Base-by-base conservation (phyloP, 2,113 vertebrate genomes). In the Danio rerio region DNA sequence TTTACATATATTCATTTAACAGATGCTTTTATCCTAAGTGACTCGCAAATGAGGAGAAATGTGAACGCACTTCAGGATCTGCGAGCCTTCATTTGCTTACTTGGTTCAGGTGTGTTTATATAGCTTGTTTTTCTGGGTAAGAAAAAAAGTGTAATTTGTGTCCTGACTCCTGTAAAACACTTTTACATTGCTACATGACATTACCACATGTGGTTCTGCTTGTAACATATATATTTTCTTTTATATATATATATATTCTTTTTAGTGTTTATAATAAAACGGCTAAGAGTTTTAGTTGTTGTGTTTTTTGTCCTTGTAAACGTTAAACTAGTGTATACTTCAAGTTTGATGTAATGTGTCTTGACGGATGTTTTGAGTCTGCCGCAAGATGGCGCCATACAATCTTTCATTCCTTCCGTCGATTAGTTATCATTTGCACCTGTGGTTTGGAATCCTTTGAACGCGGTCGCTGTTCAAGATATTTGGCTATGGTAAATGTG, bases 311-410 rank as follows among this genome's bases (percentile, higher is more conserved):
- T 45, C n/a, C n/a, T 58, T 58, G 9, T 42, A 56, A 0, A 6
- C 18, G 15, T 7, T 53, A 7, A 5, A 45, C 15, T n/a, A 68
- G 42, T 18, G 42, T 8, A 45, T 43, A n/a, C 62, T 65, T 42
- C 31, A 3, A 31, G 31, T 31, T 1, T 31, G 31, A 31, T 2
- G 31, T 31, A 31, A 31, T 31, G 3, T 31, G 31, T 31, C 3
- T 31, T 52, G 7, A 11, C 5, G 5, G 8, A 11, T 15, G 5
- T 15, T 31, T 13, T 40, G 8, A 9, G 20, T 63, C 15, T 11
- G 18, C 58, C 58, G 5, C 74, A 31, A 77, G 74, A 77, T 77
- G 74, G 74, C 45, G 45, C 45, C 58, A 77, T 9, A 5, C 58
- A 52, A 2, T 50, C 9, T 21, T 50, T 11, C 9, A 49, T 77